phyloP scores from a whole-genome alignment of 2,888 invertebrate species.

The Lissocephala sabroskyi region DNA sequence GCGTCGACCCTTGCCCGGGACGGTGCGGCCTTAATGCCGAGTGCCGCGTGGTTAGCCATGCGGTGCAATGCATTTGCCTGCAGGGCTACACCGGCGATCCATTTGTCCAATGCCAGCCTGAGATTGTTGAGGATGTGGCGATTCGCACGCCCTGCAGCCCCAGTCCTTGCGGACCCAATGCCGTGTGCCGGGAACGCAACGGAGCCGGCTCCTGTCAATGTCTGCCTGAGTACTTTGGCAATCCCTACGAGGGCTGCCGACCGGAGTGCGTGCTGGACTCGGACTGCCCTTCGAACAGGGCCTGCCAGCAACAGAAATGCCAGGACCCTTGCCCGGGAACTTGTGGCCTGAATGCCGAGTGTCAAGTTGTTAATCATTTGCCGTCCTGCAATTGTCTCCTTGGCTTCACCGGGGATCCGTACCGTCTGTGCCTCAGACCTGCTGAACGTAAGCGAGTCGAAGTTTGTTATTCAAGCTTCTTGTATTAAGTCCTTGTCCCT shows the following conservation, averaged over 20 bases:
- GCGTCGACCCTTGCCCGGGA: constrained; percentile 82
- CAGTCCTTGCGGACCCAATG: constrained; percentile 80
- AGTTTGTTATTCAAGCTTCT: too few species aligned
- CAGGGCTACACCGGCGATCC: constrained; percentile 83
- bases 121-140: constrained; percentile 69
- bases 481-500: not conserved
- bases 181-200: constrained; percentile 79
- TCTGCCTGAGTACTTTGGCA: constrained; percentile 81
- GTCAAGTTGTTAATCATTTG: constrained; percentile 82
- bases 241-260: constrained; percentile 84
- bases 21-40: constrained; percentile 82
- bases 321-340: constrained; percentile 85
- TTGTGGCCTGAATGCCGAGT: constrained; percentile 82
- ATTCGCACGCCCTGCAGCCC: constrained; percentile 77
- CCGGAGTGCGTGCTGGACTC: constrained; percentile 83
- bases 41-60: constrained; percentile 83
- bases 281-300: constrained; percentile 81
- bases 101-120: constrained; percentile 77
- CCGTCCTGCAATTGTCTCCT: constrained; percentile 80
- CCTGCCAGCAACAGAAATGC: constrained; percentile 83
- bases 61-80: constrained; percentile 81
- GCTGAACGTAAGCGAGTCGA: constrained; percentile 74
- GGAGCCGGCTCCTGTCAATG: constrained; percentile 81
- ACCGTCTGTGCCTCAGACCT: constrained; percentile 75
- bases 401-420: constrained; percentile 84